Base-by-base conservation (phyloP, 2,888 invertebrate species). In the Tanypteryx hageni region DNA sequence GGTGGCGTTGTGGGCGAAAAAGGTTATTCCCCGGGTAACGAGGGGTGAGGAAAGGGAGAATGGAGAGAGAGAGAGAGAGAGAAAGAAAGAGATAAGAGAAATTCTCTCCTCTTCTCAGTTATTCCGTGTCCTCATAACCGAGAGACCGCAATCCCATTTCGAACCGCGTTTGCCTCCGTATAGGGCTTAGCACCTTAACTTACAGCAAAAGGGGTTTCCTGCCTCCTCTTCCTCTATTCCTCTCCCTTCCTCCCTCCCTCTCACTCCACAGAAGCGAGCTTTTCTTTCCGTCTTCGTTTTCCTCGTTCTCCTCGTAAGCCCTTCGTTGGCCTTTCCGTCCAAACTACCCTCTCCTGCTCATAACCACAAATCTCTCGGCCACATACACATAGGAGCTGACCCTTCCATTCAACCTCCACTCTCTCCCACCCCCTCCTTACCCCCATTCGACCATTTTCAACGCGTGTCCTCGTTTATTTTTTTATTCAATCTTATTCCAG, bases 121-220 rank as follows among this genome's bases (percentile, higher is more conserved):
- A 76, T 76, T 76, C 13, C 76, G 27, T 22, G 76, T 76, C 76
- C 76, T 76, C 76, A 76, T 76, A 76, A 76, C 76, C 76, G 76
- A 76, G 13, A 27, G 76, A 27, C 76, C 27, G 13, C 76, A 76
- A 76, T 76, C 76, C 27, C 76, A 27, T 68, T 68, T 22, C 68
- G 68, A n/a, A 18, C 22, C 68, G 9, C 68, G n/a, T 44, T 44
- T 44, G 44, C 44, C 44, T 44, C 44, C 44, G 44, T 44, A 44
- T 44, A 44, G 44, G 44, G 44, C 44, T 68, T 68, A 18, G 68
- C 68, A 68, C 68, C 76, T 14, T 76, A 76, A 76, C 76, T 76
- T 76, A 76, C 76, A 27, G 76, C 68, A 0, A 68, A n/a, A 68
- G 76, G 27, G 22, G 22, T 68, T 68, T 68, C 68, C n/a, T 3